phyloP scores from a whole-genome alignment of 1,140 invertebrate genomes.

The Euwallacea fornicatus region DNA sequence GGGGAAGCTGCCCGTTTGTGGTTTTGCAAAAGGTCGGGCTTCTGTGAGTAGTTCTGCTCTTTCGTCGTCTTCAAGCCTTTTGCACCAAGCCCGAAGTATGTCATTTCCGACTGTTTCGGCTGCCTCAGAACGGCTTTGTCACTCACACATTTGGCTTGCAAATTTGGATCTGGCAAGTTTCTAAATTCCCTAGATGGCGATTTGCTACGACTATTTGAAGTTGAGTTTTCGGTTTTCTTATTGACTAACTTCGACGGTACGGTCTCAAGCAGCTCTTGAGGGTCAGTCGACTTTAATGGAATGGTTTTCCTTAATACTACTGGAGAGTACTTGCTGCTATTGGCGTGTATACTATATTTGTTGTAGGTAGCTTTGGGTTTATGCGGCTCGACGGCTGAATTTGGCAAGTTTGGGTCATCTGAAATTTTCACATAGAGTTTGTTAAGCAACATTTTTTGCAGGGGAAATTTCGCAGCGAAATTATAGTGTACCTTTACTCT shows the following conservation, averaged over 20 bases:
- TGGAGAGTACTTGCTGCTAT: slow-evolving; percentile 42
- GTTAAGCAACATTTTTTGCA: neutral
- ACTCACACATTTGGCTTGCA: slow-evolving; percentile 31
- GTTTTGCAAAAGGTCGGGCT: slow-evolving; percentile 47
- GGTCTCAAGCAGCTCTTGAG: slow-evolving; percentile 1
- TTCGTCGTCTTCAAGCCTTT: slow-evolving; percentile 21
- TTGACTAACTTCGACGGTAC: slow-evolving; percentile 41
- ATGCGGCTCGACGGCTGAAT: too few species aligned
- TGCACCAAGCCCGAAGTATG: slow-evolving; percentile 49
- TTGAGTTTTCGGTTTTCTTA: slow-evolving; percentile 12
- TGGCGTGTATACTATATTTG: slow-evolving; percentile 26
- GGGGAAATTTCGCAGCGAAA: neutral
- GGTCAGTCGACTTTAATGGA: slow-evolving; percentile 27
- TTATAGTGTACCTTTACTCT: slow-evolving; percentile 48
- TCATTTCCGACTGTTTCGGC: slow-evolving; percentile 52
- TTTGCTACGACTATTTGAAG: neutral
- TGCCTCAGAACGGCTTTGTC: slow-evolving; percentile 48
- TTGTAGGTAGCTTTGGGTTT: slow-evolving; percentile 20
- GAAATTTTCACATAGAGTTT: neutral
- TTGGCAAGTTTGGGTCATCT: slow-evolving; percentile 10
- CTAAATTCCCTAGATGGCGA: slow-evolving; percentile 35
- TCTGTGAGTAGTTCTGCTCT: slow-evolving; percentile 38
- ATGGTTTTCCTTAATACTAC: slow-evolving; percentile 42
- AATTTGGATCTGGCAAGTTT: slow-evolving; percentile 36
- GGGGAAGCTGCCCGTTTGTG: slow-evolving; percentile 36